Percentiles rank a stretch among this genome's conserved stretches.
These are phyloP conservation scores for Agonopterix heracliana DNA, from an alignment of 2,888 invertebrate genomes.

Conservation along the genomic window DNA sequence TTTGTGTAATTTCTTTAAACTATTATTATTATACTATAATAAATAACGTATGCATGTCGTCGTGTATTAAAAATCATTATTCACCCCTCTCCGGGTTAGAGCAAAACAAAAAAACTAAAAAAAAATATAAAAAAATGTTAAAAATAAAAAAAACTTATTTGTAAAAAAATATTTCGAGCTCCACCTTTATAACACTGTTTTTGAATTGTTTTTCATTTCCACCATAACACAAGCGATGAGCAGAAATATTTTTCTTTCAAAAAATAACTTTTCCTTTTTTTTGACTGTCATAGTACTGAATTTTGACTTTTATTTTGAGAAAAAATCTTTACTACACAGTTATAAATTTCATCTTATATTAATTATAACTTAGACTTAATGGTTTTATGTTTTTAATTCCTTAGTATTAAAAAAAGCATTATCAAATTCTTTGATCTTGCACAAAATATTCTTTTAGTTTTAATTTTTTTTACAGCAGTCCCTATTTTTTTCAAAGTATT, in stretches of 20 bases:
- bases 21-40: constrained; percentile 41
- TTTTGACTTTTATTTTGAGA: not conserved
- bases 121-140: constrained; percentile 30
- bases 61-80: constrained; percentile 47
- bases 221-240: constrained; percentile 7
- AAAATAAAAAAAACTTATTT: constrained; percentile 29
- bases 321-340: not conserved
- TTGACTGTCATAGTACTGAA: constrained; percentile 3
- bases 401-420: not conserved
- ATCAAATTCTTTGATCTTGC: constrained; percentile 2
- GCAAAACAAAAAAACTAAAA: constrained; percentile 38
- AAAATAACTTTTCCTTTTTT: constrained; percentile 12
- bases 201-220: constrained; percentile 12
- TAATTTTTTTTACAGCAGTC: constrained; percentile 6
- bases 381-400: constrained; percentile 23
- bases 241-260: constrained; percentile 13
- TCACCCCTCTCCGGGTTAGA: constrained; percentile 64
- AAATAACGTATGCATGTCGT: constrained; percentile 51
- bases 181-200: constrained; percentile 20
- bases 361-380: constrained; percentile 21
- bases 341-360: constrained; percentile 6
- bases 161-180: constrained; percentile 42
- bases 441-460: constrained; percentile 13
- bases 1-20: constrained; percentile 29
- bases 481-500: constrained; percentile 19